These are phyloP conservation scores for Centruroides vittatus DNA, from an alignment of 1,140 invertebrate genomes.

Conservation along the genomic window DNA sequence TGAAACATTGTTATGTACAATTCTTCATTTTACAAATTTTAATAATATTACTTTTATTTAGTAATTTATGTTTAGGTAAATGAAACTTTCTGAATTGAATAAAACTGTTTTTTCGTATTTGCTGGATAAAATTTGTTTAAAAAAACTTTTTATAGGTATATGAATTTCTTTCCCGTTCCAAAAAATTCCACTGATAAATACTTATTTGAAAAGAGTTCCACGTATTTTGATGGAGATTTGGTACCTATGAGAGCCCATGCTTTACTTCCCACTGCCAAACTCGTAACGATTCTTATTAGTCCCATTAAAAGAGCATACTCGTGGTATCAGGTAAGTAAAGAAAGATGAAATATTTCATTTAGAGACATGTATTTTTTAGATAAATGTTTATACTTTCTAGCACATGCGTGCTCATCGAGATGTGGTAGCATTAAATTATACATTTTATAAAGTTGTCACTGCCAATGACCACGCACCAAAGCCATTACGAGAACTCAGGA, in stretches of 20 bases:
- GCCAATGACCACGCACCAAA: constrained; percentile 75
- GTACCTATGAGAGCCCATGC: constrained; percentile 79
- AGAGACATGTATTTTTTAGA: no score
- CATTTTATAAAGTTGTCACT: constrained; percentile 83
- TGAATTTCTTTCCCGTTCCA: constrained; percentile 76
- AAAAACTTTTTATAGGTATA: constrained; percentile 38
- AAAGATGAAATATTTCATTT: no score
- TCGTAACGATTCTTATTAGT: constrained; percentile 84
- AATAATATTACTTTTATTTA: no score
- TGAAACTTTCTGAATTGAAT: no score
- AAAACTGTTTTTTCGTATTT: no score
- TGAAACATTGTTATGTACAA: no score
- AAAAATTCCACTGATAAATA: constrained; percentile 48
- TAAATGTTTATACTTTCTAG: constrained; percentile 33
- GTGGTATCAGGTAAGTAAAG: constrained; percentile 59
- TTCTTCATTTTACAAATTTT: no score
- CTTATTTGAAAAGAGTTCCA: constrained; percentile 96
- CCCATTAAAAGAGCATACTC: constrained; percentile 93
- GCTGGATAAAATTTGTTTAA: no score
- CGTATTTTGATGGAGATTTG: constrained; percentile 92
- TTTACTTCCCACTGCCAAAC: constrained; percentile 76
- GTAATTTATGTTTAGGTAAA: no score
- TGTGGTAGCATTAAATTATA: constrained; percentile 74
- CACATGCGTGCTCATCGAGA: constrained; percentile 87
- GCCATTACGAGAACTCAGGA: constrained; percentile 62